Evolutionary conservation across 2,888 invertebrate genomes (phyloP).

Genomic region (Cybosia mesomella): DNA sequence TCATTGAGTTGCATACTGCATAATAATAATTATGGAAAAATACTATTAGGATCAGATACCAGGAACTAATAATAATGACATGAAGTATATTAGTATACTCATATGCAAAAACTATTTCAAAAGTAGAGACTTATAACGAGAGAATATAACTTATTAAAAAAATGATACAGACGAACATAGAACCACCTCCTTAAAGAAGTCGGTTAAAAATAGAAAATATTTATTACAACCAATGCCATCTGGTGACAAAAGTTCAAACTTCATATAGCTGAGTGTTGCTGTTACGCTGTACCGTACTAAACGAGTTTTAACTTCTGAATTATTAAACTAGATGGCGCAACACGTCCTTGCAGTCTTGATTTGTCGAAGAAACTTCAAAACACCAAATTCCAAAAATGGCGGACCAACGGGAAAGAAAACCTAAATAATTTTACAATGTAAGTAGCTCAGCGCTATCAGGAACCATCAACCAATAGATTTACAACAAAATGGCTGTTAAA

Average conservation of each 20-base stretch:
- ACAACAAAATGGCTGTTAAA: conserved; percentile 66
- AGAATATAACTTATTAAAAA: too few relatives aligned
- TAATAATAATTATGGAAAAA: too few relatives aligned
- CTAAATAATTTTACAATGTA: conserved; percentile 61
- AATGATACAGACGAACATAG: too few relatives aligned
- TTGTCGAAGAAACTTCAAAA: conserved; percentile 41
- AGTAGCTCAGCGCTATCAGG: conserved; percentile 43
- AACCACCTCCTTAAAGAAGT: too few relatives aligned
- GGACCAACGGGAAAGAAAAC: conserved; percentile 42
- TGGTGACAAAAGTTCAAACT: conserved; percentile 16
- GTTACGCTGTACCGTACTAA: neutral
- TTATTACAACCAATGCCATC: conserved; percentile 26
- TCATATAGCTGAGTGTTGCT: neutral
- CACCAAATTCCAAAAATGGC: conserved; percentile 63
- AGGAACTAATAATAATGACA: too few relatives aligned
- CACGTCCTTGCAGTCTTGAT: conserved; percentile 19
- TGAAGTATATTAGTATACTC: too few relatives aligned
- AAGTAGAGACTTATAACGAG: too few relatives aligned
- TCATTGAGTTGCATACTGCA: too few relatives aligned
- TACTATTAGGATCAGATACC: too few relatives aligned
- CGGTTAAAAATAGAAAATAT: neutral
- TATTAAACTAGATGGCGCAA: conserved; percentile 26
- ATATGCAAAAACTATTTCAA: too few relatives aligned
- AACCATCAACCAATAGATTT: conserved; percentile 18
- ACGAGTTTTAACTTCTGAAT: neutral